Evolutionary conservation across 2,113 vertebrate species (phyloP), one percentile per base, ranked within the genome.

Genomic region (Clinocottus analis): DNA sequence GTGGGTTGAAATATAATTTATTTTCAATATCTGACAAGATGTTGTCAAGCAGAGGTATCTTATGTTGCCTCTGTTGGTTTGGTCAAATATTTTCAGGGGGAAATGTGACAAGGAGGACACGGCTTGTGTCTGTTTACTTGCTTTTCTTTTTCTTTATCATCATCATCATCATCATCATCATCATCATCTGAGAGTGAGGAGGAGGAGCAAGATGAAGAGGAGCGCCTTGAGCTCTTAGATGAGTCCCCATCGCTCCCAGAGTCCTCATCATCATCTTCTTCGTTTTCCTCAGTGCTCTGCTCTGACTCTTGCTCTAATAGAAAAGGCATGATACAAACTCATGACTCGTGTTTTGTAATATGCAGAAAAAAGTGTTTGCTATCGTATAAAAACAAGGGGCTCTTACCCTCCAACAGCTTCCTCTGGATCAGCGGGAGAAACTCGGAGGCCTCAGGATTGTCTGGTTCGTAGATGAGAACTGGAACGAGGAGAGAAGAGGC

Each of bases 391-490:
- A 16, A 7, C 13, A n/a, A 29, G 21, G 21, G 8, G 14, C 7
- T 68, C 88, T 94, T 93, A 96, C 93, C 93, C 39, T 93, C 83
- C 70, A 83, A 90, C 39, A 96, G 51, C 75, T 94, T 94, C 91
- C 94, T 84, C 87, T 95, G 94, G 93, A 97, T 94, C 82, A 96
- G 93, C 39, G 91, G 90, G 71, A 94, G 93, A 93, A 97, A 95
- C 75, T 94, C 89, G 45, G 93, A 94, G 74, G 95, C 93, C 82
- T 96, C 94, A 27, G 91, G 90, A 85, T 96, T 96, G 80, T 96
- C 92, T 75, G 94, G 95, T 85, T 97, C 96, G 85, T 94, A 96
- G 87, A 94, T 90, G 63, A 97, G 93, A 87, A 97, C 94, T 96
- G 86, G 75, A 77, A 72, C 21, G 63, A 67, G 47, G 41, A 83